Evolutionary conservation across 2,888 invertebrate species (phyloP).

Genomic region (Opisthograptis luteolata): DNA sequence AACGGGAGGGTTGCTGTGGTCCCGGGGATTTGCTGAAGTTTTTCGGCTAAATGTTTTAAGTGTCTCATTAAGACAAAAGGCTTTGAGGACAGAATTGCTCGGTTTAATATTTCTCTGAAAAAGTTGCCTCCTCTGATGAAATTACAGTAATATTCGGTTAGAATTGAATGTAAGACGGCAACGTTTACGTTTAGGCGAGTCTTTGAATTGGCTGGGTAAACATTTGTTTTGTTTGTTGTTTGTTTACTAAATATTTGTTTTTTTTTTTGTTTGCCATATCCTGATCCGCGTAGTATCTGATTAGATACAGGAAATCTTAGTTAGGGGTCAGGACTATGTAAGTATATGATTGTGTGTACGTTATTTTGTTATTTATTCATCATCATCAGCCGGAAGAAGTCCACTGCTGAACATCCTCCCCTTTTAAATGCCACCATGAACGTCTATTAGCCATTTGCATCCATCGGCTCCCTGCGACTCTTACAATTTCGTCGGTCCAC

Average conservation of each 20-base stretch:
- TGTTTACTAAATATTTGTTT: too few relatives aligned
- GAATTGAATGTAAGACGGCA: conserved; percentile 10
- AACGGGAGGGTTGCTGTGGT: conserved; percentile 28
- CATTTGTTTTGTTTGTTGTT: background rate
- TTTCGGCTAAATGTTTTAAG: conserved; percentile 32
- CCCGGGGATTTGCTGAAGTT: conserved; percentile 12
- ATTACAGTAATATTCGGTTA: conserved; percentile 22
- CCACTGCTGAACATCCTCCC: too few relatives aligned
- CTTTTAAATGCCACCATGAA: too few relatives aligned
- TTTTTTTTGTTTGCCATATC: background rate
- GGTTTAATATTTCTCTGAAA: conserved; percentile 22
- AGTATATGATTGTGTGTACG: too few relatives aligned
- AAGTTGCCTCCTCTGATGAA: conserved; percentile 15
- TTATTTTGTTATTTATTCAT: too few relatives aligned
- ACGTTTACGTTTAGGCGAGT: conserved; percentile 2
- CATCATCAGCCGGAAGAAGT: too few relatives aligned
- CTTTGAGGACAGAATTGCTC: conserved; percentile 24
- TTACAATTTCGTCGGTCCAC: too few relatives aligned
- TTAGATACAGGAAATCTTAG: too few relatives aligned
- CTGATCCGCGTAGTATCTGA: too few relatives aligned
- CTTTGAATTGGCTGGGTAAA: background rate
- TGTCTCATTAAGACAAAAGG: conserved; percentile 26
- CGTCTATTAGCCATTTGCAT: too few relatives aligned
- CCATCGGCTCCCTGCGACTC: too few relatives aligned
- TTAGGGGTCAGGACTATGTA: too few relatives aligned